Evolutionary conservation across 2,113 vertebrate species (phyloP), one percentile per base, ranked within the genome.

Genomic region (Coracopsis vasa): DNA sequence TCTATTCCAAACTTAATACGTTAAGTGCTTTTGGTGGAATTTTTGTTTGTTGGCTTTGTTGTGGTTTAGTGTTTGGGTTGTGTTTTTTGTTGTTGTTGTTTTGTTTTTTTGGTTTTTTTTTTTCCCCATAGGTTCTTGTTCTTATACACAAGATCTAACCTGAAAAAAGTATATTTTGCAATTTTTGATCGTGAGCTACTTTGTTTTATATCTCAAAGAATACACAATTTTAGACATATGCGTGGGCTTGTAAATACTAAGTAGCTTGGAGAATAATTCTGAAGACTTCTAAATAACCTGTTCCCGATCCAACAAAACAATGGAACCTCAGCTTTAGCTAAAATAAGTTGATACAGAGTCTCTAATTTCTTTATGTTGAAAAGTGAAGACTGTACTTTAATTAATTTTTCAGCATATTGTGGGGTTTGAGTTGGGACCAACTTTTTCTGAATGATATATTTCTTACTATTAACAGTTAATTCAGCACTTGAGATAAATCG

Each of bases 21-120:
- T 81, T 7, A 71, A 71, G 18, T 41, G 6, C 6, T 33, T 70
- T 82, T 48, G 54, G 54, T 58, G 33, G 54, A 56, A 18, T 58
- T n/a, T n/a, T 58, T 58, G 54, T n/a, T 58, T n/a, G 20, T 58
- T 58, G 20, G 33, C 33, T 58, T 58, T n/a, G 54, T n/a, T n/a
- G 20, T 23, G 8, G 33, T 58, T n/a, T 58, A n/a, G 54, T 33
- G 19, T 56, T 56, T 56, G 31, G 18, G 11, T 47, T 47, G 20
- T 47, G 45, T 54, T 54, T 54, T 17, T 21, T 56, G 11, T 9
- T 33, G 53, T 11, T 53, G 28, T 54, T 56, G 54, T 23, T 56
- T 15, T 3, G 4, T 2, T 24, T 45, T 53, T 53, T 3, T 47
- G 4, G 11, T 4, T 13, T 41, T 33, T 27, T n/a, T 14, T 4